Percentiles rank a stretch among this genome's conserved stretches.
These are phyloP conservation scores for Boleophthalmus pectinirostris DNA, from an alignment of 2,113 vertebrate species.

Conservation along the genomic window DNA sequence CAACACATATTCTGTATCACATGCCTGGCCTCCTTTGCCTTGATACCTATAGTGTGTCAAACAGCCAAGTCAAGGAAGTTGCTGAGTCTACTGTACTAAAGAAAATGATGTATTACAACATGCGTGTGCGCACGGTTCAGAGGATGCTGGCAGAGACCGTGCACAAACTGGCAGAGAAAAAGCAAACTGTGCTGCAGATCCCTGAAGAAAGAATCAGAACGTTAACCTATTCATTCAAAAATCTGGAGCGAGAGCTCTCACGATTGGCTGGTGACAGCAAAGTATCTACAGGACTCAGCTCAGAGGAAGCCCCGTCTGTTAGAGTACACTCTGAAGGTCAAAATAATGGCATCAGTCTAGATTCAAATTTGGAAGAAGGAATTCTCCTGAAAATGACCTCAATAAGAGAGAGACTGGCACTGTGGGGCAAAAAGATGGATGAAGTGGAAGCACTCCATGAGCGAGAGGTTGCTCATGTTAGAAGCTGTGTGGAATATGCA, in stretches of 20 bases:
- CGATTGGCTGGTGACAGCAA: constrained; percentile 52
- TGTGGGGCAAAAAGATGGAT: constrained; percentile 76
- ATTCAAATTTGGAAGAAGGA: constrained; percentile 63
- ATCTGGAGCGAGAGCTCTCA: constrained; percentile 78
- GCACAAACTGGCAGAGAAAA: constrained; percentile 75
- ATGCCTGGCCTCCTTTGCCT: constrained; percentile 82
- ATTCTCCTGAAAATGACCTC: constrained; percentile 74
- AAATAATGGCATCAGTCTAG: constrained; percentile 24
- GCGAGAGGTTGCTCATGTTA: constrained; percentile 68
- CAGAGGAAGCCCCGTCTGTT: constrained; percentile 20
- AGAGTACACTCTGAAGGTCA: constrained; percentile 41
- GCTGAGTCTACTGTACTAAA: constrained; percentile 87
- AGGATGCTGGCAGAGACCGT: constrained; percentile 76
- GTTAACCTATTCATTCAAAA: constrained; percentile 76
- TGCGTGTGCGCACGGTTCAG: constrained; percentile 80
- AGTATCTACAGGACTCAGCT: constrained; percentile 21
- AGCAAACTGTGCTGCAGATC: constrained; percentile 71
- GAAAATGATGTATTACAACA: constrained; percentile 92
- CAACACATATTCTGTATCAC: constrained; percentile 86
- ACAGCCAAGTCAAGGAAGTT: constrained; percentile 81
- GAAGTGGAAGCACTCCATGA: constrained; percentile 73
- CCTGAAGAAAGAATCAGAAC: constrained; percentile 80
- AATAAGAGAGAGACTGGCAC: constrained; percentile 72
- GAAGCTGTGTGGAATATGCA: constrained; percentile 66
- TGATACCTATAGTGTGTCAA: constrained; percentile 82